These are phyloP conservation scores for Galendromus occidentalis DNA, from an alignment of 1,140 invertebrate genomes.

Conservation along the genomic window DNA sequence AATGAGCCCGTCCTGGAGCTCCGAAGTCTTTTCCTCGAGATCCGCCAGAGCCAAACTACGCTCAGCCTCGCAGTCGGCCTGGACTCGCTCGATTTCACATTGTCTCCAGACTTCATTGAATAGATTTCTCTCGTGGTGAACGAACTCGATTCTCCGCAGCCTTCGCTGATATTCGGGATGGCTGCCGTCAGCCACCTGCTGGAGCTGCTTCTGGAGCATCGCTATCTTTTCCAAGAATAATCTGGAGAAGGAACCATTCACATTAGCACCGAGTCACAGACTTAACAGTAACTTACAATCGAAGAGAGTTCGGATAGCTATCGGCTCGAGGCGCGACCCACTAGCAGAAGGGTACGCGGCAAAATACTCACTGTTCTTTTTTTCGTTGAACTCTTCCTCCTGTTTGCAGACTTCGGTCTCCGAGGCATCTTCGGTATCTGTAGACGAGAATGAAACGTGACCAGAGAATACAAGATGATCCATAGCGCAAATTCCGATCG, in stretches of 20 bases:
- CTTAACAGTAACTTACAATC: too few species aligned
- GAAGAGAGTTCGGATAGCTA: too few species aligned
- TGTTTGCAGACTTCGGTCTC: constrained; percentile 57
- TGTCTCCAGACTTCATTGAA: constrained; percentile 55
- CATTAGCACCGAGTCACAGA: too few species aligned
- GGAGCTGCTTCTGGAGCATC: constrained; percentile 65
- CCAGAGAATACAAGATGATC: too few species aligned
- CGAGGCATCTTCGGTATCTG: constrained; percentile 55
- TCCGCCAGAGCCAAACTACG: constrained; percentile 68
- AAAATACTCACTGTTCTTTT: constrained; percentile 65
- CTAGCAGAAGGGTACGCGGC: too few species aligned
- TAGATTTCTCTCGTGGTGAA: constrained; percentile 51
- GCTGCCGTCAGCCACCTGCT: constrained; percentile 60
- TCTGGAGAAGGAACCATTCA: too few species aligned
- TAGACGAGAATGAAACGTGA: constrained; percentile 21
- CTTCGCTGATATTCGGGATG: constrained; percentile 66
- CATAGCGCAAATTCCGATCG: too few species aligned
- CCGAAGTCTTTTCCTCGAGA: constrained; percentile 83
- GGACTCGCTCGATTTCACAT: constrained; percentile 48
- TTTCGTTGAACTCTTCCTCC: constrained; percentile 50
- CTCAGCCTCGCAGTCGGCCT: constrained; percentile 65
- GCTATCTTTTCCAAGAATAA: constrained; percentile 84
- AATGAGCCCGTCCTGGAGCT: constrained; percentile 68
- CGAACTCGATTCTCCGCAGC: constrained; percentile 56
- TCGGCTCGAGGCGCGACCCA: too few species aligned